phyloP scores from a whole-genome alignment of 2,113 vertebrate genomes.

The Ctenomys sociabilis region DNA sequence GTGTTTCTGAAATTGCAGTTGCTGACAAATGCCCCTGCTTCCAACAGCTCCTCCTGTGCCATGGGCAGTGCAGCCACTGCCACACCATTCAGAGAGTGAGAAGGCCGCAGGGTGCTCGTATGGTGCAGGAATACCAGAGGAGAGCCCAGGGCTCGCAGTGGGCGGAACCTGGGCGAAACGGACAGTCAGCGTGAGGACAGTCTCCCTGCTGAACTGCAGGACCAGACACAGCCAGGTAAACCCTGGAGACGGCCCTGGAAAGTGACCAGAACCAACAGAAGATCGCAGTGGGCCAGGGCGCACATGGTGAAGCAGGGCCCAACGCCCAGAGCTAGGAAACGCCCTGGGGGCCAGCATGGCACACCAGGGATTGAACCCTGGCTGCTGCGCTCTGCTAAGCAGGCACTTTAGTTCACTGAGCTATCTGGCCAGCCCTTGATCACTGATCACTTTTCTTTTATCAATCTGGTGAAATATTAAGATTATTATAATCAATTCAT shows the following conservation, averaged over 20 bases:
- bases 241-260: too few species aligned
- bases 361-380: too few species aligned
- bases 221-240: not conserved
- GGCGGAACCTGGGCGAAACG: not conserved
- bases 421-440: too few species aligned
- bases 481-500: not conserved
- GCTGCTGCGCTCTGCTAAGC: too few species aligned
- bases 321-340: not conserved
- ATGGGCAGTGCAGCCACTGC: rapidly evolving
- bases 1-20: not conserved
- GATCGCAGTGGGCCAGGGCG: not conserved
- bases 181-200: rapidly evolving
- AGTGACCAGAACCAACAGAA: rapidly evolving
- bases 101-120: not conserved
- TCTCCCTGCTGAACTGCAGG: not conserved
- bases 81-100: not conserved
- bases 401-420: too few species aligned
- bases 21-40: not conserved
- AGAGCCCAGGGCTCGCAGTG: rapidly evolving
- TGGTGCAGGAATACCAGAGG: not conserved
- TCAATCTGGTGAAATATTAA: not conserved
- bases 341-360: too few species aligned
- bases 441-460: not conserved
- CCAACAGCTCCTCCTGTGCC: too few species aligned
- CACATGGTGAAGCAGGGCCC: rapidly evolving